These are phyloP conservation scores for Brachionus calyciflorus DNA, from an alignment of 1,140 invertebrate genomes.

Conservation along the genomic window DNA sequence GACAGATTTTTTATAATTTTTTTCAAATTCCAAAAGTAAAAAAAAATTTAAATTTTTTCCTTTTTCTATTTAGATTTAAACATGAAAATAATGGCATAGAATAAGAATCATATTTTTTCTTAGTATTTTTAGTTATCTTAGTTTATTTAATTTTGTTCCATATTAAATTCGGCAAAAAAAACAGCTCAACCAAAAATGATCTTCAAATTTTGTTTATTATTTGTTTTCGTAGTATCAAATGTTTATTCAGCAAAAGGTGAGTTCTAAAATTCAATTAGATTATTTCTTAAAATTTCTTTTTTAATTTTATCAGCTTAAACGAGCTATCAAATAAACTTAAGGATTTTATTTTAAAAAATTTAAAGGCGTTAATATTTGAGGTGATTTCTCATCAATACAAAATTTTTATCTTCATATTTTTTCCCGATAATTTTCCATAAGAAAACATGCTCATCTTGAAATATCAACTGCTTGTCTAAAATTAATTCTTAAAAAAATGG, in stretches of 20 bases:
- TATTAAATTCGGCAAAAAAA: too few species aligned
- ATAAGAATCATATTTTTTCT: neutral
- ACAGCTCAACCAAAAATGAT: slow-evolving; percentile 27
- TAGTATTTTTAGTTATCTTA: too few species aligned
- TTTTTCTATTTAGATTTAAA: slow-evolving; percentile 17
- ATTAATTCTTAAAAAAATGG: too few species aligned
- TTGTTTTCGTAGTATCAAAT: neutral
- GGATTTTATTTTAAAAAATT: too few species aligned
- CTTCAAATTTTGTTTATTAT: neutral
- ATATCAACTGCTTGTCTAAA: too few species aligned
- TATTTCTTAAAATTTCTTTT: neutral
- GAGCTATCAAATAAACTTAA: too few species aligned
- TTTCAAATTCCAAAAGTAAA: slow-evolving; percentile 20
- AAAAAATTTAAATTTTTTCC: slow-evolving; percentile 3
- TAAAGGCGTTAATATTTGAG: too few species aligned
- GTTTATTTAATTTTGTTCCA: too few species aligned
- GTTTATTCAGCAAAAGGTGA: slow-evolving; percentile 10
- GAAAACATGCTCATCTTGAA: too few species aligned
- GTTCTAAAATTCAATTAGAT: neutral
- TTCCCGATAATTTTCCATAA: too few species aligned
- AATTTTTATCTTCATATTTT: too few species aligned
- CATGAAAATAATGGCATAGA: slow-evolving; percentile 35
- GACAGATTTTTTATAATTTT: neutral
- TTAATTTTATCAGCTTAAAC: neutral
- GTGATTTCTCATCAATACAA: too few species aligned